These are phyloP conservation scores for Poeciliopsis presidionis DNA, from an alignment of 2,797 vertebrate genomes.

Conservation along the genomic window DNA sequence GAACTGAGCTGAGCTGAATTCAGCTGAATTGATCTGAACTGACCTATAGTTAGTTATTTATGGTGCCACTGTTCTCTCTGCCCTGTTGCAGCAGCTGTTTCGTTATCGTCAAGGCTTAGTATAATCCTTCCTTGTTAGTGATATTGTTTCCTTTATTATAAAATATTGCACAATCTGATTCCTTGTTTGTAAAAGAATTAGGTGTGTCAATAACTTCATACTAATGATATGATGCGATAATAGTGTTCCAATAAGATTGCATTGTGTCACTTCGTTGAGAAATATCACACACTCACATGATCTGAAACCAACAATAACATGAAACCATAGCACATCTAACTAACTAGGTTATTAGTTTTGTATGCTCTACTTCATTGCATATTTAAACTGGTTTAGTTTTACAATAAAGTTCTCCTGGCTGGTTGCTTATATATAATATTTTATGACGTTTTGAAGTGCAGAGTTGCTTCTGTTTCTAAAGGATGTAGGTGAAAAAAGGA, in stretches of 20 bases:
- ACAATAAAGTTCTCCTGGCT: neutral
- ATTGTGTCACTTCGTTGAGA: neutral
- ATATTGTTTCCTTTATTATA: neutral
- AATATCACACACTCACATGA: neutral
- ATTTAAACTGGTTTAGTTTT: neutral
- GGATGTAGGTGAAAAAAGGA: neutral
- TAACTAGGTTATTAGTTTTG: conserved; percentile 1
- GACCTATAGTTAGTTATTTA: neutral
- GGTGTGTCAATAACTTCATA: neutral
- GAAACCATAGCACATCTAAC: neutral
- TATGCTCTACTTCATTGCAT: neutral
- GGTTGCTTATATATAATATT: neutral
- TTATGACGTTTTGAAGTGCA: neutral
- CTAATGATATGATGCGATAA: neutral
- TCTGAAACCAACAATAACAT: neutral
- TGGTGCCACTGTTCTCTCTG: neutral
- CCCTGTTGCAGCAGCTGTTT: neutral
- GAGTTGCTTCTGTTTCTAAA: neutral
- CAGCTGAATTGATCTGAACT: neutral
- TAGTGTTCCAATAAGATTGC: neutral
- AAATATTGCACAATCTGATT: neutral
- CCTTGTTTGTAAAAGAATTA: neutral
- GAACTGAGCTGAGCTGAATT: neutral
- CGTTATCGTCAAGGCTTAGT: neutral
- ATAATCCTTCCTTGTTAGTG: neutral